Conservation (phyloP, 2,113 vertebrate genomes). For the Otolemur garnettii region DNA sequence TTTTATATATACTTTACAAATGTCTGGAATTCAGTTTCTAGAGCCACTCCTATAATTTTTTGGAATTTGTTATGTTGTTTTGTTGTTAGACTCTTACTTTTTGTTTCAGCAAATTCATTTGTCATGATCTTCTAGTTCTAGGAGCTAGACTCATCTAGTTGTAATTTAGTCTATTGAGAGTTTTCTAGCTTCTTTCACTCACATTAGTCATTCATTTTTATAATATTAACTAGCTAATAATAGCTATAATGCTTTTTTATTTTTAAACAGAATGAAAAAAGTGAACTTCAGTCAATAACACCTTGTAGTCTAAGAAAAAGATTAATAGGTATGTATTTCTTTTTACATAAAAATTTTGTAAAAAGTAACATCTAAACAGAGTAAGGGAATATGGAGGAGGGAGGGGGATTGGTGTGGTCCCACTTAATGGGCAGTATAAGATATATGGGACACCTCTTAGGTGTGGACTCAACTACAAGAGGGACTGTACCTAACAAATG, state of each 20-base stretch:
- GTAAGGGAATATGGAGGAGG: not conserved
- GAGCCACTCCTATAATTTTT: conserved; percentile 11
- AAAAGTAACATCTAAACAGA: not conserved
- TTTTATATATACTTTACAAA: not conserved
- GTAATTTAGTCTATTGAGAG: conserved; percentile 17
- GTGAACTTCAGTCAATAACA: conserved; percentile 92
- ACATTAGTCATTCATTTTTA: conserved; percentile 43
- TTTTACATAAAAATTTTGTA: conserved; percentile 56
- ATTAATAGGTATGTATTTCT: conserved; percentile 90
- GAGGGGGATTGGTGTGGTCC: too few species aligned
- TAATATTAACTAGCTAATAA: conserved; percentile 5
- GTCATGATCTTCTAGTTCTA: conserved; percentile 25
- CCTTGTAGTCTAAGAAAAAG: conserved; percentile 94
- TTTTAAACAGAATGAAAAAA: conserved; percentile 89
- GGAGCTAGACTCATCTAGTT: not conserved
- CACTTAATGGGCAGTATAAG: too few species aligned
- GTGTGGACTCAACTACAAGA: too few species aligned
- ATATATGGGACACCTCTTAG: too few species aligned
- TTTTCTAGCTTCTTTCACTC: conserved; percentile 32
- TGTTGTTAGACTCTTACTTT: not conserved
- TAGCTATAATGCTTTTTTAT: conserved; percentile 50
- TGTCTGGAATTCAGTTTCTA: conserved; percentile 6
- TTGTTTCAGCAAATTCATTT: not conserved
- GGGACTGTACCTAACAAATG: too few species aligned
- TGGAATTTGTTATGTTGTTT: conserved; percentile 25